Base-by-base conservation (phyloP, 2,797 vertebrate species). In the Lepilemur ruficaudatus region DNA sequence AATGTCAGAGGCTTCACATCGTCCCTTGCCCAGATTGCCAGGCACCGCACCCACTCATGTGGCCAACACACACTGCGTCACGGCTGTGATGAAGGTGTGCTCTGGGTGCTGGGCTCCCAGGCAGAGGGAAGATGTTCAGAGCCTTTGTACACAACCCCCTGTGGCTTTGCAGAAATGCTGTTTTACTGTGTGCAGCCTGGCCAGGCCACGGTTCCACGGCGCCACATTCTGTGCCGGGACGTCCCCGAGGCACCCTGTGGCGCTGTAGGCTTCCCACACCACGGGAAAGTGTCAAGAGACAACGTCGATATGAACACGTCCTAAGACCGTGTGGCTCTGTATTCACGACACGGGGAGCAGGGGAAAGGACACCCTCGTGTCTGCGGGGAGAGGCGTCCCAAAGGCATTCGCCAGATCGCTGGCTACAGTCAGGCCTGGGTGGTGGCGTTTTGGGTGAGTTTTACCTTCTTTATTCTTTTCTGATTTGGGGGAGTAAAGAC, bases 401-500 rank as follows among this genome's bases (percentile, higher is more conserved):
- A 75, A 52, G 48, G 35, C 1, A 30, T 30, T 5, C 1, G 2
- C 32, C 57, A 28, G 6, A 6, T 1, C 1, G 7, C 59, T 0
- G n/a, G 30, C 32, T 1, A 35, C 0, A 0, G n/a, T 14, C n/a
- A 14, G 0, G 2, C 28, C 30, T 17, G 6, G 14, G 38, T 0
- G 52, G 93, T 10, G 57, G 76, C 67, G 22, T 12, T 1, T 46
- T 5, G 48, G 13, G 32, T 30, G 55, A 35, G 59, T 32, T 15
- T 65, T n/a, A 14, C 20, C 59, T 57, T 30, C 55, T 73, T 55
- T 85, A 43, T 35, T 7, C 20, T 41, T 43, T 78, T 55, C 57
- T 79, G 50, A 57, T 23, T 17, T 72, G 30, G 46, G 4, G 72
- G 17, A 6, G 69, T 32, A 32, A 82, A 48, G 28, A 48, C 7